Conservation (phyloP, 1,140 invertebrate genomes). For the Conus ventricosus region DNA sequence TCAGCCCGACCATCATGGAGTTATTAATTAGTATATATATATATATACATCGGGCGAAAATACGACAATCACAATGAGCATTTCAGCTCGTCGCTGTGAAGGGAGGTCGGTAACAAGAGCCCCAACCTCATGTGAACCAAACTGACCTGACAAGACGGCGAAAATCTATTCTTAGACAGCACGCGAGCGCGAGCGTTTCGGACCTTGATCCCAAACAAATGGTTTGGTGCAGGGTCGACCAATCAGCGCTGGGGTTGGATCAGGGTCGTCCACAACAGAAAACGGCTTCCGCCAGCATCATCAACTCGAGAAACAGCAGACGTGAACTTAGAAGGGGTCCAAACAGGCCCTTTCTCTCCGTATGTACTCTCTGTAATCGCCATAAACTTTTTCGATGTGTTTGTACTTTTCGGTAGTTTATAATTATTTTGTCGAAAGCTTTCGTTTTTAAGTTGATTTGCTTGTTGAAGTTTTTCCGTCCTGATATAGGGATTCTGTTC, state of each 20-base stretch:
- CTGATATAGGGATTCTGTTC: not conserved
- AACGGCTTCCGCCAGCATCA: constrained; percentile 29
- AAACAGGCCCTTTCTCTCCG: constrained; percentile 41
- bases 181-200: not conserved
- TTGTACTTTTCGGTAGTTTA: constrained; percentile 19
- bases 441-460: not conserved
- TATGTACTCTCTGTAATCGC: constrained; percentile 53
- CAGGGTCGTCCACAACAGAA: not conserved
- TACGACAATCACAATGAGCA: too few species aligned
- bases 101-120: too few species aligned
- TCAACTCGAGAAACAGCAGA: constrained; percentile 8
- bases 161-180: not conserved
- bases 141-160: not conserved
- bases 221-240: not conserved
- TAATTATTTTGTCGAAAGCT: not conserved
- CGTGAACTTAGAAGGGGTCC: constrained; percentile 44
- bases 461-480: not conserved
- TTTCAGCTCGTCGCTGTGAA: too few species aligned
- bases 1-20: too few species aligned
- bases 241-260: not conserved
- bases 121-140: not conserved
- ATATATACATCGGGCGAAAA: too few species aligned
- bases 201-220: not conserved
- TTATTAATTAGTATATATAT: too few species aligned
- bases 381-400: constrained; percentile 41